These are phyloP conservation scores for Acleris laterana DNA, from an alignment of 2,888 invertebrate genomes.

Conservation along the genomic window DNA sequence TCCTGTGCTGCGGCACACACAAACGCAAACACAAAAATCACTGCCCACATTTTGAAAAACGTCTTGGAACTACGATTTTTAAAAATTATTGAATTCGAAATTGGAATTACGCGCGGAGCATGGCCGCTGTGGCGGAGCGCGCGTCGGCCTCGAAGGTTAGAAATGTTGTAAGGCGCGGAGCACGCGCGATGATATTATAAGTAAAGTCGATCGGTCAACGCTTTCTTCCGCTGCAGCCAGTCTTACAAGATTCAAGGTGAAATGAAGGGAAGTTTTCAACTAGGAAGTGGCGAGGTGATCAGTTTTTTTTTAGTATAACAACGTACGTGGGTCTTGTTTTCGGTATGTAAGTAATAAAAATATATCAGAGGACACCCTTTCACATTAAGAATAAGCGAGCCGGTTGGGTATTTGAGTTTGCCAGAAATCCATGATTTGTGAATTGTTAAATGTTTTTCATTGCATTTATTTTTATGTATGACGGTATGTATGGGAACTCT, in stretches of 20 bases:
- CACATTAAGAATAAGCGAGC: no score
- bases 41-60: slow-evolving; percentile 61
- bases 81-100: slow-evolving; percentile 4
- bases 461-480: no score
- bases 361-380: no score
- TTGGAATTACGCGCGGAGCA: slow-evolving; percentile 14
- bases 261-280: slow-evolving; percentile 32
- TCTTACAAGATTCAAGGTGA: slow-evolving; percentile 34
- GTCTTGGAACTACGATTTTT: slow-evolving; percentile 1
- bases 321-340: no score
- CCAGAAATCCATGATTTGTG: no score
- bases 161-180: slow-evolving; percentile 21
- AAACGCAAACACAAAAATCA: slow-evolving; percentile 58
- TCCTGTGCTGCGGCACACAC: slow-evolving; percentile 64
- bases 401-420: no score
- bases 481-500: no score
- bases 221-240: slow-evolving; percentile 35
- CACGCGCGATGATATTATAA: slow-evolving; percentile 28
- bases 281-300: slow-evolving; percentile 16
- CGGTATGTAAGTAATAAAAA: no score
- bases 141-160: slow-evolving; percentile 19
- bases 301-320: background rate
- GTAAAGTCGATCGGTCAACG: slow-evolving; percentile 31
- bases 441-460: no score
- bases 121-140: slow-evolving; percentile 10